Evolutionary conservation across 2,888 invertebrate species (phyloP), one percentile per base, ranked within the genome.

Genomic region (Ophion slaviceki): DNA sequence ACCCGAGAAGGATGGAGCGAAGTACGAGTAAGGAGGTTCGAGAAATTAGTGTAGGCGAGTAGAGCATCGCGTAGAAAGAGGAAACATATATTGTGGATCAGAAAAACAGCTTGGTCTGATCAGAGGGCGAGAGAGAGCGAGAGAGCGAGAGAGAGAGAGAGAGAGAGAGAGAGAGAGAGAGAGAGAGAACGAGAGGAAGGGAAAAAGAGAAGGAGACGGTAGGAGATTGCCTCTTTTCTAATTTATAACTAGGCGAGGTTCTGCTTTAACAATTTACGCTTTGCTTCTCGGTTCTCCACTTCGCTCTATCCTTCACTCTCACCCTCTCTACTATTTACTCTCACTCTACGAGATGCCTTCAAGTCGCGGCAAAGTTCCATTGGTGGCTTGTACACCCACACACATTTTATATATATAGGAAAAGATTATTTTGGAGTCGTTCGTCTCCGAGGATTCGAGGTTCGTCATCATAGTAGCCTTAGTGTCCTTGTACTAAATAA

Each of bases 191-290:
- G 32, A 32, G 32, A 32, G 32, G 32, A 32, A 32, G 32, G 32
- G 32, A 32, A 32, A 32, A 4, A 32, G 14, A 53, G 53, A 53
- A 17, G 53, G 53, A 53, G 53, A 17, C 53, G 17, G 53, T 53
- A 53, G 53, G 17, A 53, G 53, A 53, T 91, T 90, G 92, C 89
- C 92, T 93, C 92, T 93, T 93, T 93, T 92, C 93, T 93, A 93
- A 93, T 93, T 93, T 93, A 92, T 88, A 91, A 93, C 89, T 91
- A 93, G 91, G 93, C 93, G 93, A 93, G 92, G 90, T 90, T 87
- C 90, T 89, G 92, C 92, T 90, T 93, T 93, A 93, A 93, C 92
- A 93, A 93, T 93, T 93, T 93, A 93, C 92, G 92, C 91, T 92
- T 90, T 89, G 89, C 89, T 87, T 90, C 88, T 82, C 67, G 57